Conservation (phyloP, 2,888 invertebrate genomes). For the Andricus quercusramuli region DNA sequence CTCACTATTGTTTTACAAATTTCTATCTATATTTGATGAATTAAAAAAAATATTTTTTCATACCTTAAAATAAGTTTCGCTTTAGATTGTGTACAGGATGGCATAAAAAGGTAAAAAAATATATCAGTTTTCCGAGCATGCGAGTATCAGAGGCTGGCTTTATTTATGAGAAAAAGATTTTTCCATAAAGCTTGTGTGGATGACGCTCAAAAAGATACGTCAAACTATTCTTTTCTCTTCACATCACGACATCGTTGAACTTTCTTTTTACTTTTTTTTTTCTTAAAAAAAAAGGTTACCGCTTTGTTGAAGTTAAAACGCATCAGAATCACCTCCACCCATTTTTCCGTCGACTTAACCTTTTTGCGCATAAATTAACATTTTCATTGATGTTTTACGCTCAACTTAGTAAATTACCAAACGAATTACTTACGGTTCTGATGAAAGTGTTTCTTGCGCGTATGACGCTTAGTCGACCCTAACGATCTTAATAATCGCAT, state of each 20-base stretch:
- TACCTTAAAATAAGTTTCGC: not conserved
- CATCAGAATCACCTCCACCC: conserved; percentile 25
- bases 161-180: not conserved
- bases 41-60: not conserved
- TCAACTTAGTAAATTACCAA: conserved; percentile 74
- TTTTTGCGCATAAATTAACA: conserved; percentile 65
- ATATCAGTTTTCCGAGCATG: too few species aligned
- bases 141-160: not conserved
- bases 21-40: too few species aligned
- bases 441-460: conserved; percentile 67
- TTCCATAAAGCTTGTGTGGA: not conserved
- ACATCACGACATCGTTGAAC: not conserved
- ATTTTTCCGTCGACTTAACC: conserved; percentile 9
- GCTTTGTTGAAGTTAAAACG: conserved; percentile 18
- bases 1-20: too few species aligned
- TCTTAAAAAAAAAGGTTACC: not conserved
- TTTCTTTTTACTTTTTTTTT: not conserved
- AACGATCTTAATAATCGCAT: conserved; percentile 54
- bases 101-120: not conserved
- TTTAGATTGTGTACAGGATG: not conserved
- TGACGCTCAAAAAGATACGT: not conserved
- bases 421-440: conserved; percentile 74
- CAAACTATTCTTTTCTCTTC: conserved; percentile 3
- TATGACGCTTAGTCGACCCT: conserved; percentile 61
- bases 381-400: conserved; percentile 69